phyloP scores from a whole-genome alignment of 2,797 vertebrate species.

The Lithobates sylvaticus region DNA sequence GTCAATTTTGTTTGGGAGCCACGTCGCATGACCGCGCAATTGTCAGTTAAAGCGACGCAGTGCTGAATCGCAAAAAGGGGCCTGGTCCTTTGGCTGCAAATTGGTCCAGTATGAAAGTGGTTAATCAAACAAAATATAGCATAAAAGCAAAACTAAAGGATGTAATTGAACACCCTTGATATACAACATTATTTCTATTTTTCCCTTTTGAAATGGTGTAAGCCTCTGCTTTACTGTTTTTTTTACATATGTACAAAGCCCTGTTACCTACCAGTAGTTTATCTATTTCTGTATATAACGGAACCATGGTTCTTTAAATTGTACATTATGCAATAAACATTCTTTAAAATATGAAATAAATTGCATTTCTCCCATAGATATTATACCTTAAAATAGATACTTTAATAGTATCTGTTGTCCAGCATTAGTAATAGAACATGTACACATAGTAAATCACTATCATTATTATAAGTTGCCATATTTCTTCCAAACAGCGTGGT shows the following conservation, averaged over 20 bases:
- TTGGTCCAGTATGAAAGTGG: too few relatives aligned
- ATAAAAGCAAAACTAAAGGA: too few relatives aligned
- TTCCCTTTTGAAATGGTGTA: constrained; percentile 19
- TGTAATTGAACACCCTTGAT: too few relatives aligned
- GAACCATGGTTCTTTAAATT: constrained; percentile 9
- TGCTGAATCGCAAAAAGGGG: too few relatives aligned
- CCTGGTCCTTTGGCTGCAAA: too few relatives aligned
- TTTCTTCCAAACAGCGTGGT: constrained; percentile 4
- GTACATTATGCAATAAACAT: constrained; percentile 23
- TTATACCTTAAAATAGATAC: background rate
- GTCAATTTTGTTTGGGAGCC: too few relatives aligned
- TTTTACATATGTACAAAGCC: background rate
- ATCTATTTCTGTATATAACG: background rate
- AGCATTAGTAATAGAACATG: constrained; percentile 7
- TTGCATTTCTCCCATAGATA: constrained; percentile 5
- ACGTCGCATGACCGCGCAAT: too few relatives aligned
- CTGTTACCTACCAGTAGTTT: constrained; percentile 2
- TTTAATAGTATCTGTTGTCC: constrained; percentile 12
- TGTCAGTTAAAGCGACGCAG: too few relatives aligned
- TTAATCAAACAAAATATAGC: too few relatives aligned
- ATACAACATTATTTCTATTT: background rate
- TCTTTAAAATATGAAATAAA: background rate
- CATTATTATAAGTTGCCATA: constrained; percentile 12
- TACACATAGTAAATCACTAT: constrained; percentile 18
- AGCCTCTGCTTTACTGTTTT: background rate